These are phyloP conservation scores for Sterrhoptilus dennistouni DNA, from an alignment of 2,113 vertebrate genomes.

Conservation along the genomic window DNA sequence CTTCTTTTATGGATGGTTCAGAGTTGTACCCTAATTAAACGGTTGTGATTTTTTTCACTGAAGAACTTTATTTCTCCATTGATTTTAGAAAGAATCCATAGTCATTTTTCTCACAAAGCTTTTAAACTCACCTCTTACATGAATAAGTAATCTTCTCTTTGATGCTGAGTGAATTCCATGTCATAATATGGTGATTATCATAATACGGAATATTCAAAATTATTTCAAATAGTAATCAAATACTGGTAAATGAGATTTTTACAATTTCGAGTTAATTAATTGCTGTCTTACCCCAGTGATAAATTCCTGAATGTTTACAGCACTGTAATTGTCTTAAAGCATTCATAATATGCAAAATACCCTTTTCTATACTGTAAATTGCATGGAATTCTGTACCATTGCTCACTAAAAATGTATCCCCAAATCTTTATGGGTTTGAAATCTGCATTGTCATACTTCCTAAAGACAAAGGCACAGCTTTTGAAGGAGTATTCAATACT, in stretches of 20 bases:
- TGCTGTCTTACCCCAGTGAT: background rate
- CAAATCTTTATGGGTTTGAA: background rate
- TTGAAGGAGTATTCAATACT: background rate
- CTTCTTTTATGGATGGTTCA: background rate
- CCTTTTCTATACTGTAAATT: background rate
- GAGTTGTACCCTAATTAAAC: background rate
- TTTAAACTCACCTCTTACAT: background rate
- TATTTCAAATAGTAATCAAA: background rate
- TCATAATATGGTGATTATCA: background rate
- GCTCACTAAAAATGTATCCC: background rate
- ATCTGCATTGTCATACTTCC: background rate
- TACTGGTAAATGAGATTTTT: background rate
- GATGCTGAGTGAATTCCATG: background rate
- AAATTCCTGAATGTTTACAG: background rate
- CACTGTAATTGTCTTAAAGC: background rate
- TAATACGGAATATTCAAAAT: background rate
- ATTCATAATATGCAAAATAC: background rate
- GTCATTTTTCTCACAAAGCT: background rate
- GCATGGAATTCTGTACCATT: background rate
- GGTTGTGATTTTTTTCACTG: background rate
- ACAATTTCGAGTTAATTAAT: background rate
- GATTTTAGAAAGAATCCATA: background rate
- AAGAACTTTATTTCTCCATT: background rate
- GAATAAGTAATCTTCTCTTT: background rate
- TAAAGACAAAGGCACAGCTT: background rate